Base-by-base conservation (phyloP, 2,888 invertebrate species). In the Xestia xanthographa region DNA sequence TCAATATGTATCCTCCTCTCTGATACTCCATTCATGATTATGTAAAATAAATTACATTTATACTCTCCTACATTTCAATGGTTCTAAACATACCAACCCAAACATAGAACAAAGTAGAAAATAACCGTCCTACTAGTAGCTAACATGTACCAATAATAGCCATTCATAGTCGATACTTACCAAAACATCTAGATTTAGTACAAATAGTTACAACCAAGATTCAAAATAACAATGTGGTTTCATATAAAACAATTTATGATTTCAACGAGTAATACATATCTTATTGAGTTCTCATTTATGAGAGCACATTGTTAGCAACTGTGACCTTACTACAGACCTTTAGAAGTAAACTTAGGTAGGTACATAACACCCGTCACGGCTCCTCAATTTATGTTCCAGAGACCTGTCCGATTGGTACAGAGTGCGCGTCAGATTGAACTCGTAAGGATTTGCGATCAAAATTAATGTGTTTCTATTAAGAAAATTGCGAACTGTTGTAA, bases 381-480 rank as follows among this genome's bases (percentile, higher is more conserved):
- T 94, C 95, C 93, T 94, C 91, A 94, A 94, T 96, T 96, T 97
- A 93, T 97, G 96, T 97, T 97, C 92, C 97, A 97, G 97, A 97
- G 97, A 97, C 96, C 97, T 98, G 96, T 97, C 97, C 96, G 98
- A 98, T 97, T 98, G 98, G 97, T 98, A 98, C 98, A 97, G 97
- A 97, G 98, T 98, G 97, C 98, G 98, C 97, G 98, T 98, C 97
- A 98, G 98, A 97, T 97, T 98, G 96, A 98, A 98, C 97, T 97
- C 98, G 98, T 98, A 98, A 98, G 98, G 97, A 96, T 93, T 93
- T 95, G 93, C 92, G 95, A 94, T 94, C 92, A 95, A 93, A 95
- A 94, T 94, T 94, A 94, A 95, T 94, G 95, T 96, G 95, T 95
- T 94, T 95, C 93, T 95, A 92, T 94, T 94, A 94, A 92, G 92